Evolutionary conservation across 2,113 vertebrate genomes (phyloP), one percentile per base, ranked within the genome.

Genomic region (Lycaon pictus): DNA sequence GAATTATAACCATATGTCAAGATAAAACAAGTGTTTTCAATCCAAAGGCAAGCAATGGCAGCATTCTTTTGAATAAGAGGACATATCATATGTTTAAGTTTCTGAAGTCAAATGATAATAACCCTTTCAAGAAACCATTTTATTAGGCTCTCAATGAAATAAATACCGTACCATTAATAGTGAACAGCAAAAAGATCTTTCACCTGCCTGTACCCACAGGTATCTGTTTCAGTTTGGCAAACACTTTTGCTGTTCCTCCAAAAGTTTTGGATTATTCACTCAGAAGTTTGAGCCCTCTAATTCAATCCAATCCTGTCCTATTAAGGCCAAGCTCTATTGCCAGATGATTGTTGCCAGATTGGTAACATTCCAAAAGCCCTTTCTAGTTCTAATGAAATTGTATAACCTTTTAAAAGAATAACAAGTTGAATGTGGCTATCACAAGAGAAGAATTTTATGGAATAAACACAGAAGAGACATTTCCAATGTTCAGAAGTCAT

Each of bases 381-480:
- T 88, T 95, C 67, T 95, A 80, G n/a, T 88, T 90, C 69, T 96
- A 94, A 90, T 96, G 81, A 97, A 97, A 96, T 74, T 90, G 23
- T 87, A 51, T 15, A 90, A 51, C 19, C 79, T 93, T 95, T 87
- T 84, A 92, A 90, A 63, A 94, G 83, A 92, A 72, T 76, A 91
- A 65, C 25, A 90, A 93, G 79, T 89, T 81, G 16, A 51, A 53
- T 55, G 79, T 12, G 7, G 69, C 88, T 69, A 23, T 81, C 62
- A 81, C 15, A 83, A 88, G 86, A 48, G 83, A 92, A 89, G 27
- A 85, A 77, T 62, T 95, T 97, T 63, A n/a, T 1, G 55, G 32
- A 71, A 90, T 79, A 27, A 22, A 48, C 10, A 43, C 3, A 53
- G 60, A 53, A 88, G 67, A 79, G 29, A 93, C 29, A 63, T 56